Evolutionary conservation across 53 echinoderm and acorn worm species (phyloP).

Genomic region (Henricia sp.): DNA sequence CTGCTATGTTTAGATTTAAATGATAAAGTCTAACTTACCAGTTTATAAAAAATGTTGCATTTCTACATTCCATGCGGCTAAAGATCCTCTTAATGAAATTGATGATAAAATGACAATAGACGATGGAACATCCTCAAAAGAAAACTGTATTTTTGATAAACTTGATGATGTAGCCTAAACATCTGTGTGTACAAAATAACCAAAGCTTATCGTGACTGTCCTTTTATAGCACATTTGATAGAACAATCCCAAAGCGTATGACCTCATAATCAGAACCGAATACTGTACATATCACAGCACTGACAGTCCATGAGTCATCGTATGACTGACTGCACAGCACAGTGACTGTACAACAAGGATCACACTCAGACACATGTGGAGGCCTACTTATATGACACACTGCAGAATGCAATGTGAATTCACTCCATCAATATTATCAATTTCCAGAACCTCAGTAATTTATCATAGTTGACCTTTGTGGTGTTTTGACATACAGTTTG

Average conservation of each 20-base stretch:
- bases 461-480: too few relatives aligned
- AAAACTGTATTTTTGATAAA: too few relatives aligned
- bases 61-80: too few relatives aligned
- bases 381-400: not conserved
- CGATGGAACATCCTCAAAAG: too few relatives aligned
- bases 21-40: not conserved
- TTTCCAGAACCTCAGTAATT: too few relatives aligned
- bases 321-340: not conserved
- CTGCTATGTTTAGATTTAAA: not conserved
- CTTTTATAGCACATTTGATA: slow-evolving; percentile 20
- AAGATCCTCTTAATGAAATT: too few relatives aligned
- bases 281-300: slow-evolving; percentile 35
- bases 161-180: too few relatives aligned
- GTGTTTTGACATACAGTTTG: too few relatives aligned
- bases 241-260: slow-evolving; percentile 24
- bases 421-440: too few relatives aligned
- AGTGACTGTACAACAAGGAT: not conserved
- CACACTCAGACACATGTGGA: not conserved
- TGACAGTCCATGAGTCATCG: slow-evolving; percentile 62
- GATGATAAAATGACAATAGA: too few relatives aligned
- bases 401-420: too few relatives aligned
- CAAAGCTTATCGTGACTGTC: not conserved
- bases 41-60: not conserved
- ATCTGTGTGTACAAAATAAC: not conserved
- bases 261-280: slow-evolving; percentile 51